Evolutionary conservation across 2,113 vertebrate genomes (phyloP), one percentile per base, ranked within the genome.

Genomic region (Scartelaos histophorus): DNA sequence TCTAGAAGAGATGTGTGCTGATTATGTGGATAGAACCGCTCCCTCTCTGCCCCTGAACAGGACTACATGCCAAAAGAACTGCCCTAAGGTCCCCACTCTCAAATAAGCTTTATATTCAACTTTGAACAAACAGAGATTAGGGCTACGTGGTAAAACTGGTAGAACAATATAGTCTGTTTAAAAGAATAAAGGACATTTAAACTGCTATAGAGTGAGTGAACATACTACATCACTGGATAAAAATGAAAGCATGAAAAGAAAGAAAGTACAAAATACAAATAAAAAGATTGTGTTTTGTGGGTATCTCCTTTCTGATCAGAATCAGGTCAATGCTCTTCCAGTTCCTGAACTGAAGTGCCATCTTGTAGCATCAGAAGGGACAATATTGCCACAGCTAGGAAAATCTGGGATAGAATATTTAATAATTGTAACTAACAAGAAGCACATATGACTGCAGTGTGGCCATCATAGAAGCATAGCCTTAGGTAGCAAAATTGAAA

Each of bases 21-120:
- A 90, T 91, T 86, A 90, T 86, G 84, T 92, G 87, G 84, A 90
- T 83, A 74, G 85, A 69, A 81, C 74, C 73, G 70, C 86, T 90
- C 73, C 84, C 87, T 91, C 76, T 76, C 85, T 82, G 84, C 83
- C 70, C 80, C 83, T 13, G 75, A 83, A 86, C 77, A 85, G 84
- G 71, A 72, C 66, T 45, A 29, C 64, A 82, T 83, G 83, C 83
- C 88, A 91, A 78, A 73, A 85, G 24, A 85, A 81, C 80, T 85
- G 11, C 76, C 82, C 85, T 86, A 73, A 70, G 80, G 85, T 82
- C 76, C 86, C 71, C 67, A 69, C 81, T 78, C 77, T 72, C 67
- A 82, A 87, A 81, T 74, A 74, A 81, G 65, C 81, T 86, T 75
- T 77, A 70, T 88, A 89, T 81, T 75, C 6, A 79, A 19, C 60